phyloP scores from a whole-genome alignment of 1,140 invertebrate species.

The Eurosta solidaginis region DNA sequence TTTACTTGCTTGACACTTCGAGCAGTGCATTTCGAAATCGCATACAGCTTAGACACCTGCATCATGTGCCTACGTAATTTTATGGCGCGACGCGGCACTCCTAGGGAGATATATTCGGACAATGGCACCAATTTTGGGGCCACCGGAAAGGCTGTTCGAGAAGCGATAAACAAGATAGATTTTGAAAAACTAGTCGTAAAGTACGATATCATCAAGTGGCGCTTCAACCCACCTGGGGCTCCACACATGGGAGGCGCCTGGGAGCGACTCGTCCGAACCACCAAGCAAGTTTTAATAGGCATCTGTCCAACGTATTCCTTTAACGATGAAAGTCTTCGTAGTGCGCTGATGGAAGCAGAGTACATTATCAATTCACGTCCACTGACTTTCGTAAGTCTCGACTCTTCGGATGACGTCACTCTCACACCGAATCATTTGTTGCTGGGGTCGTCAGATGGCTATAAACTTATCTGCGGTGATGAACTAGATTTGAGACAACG shows the following conservation, averaged over 20 bases:
- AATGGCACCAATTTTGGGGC: slow-evolving; percentile 56
- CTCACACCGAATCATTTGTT: slow-evolving; percentile 35
- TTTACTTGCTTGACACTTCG: slow-evolving; percentile 56
- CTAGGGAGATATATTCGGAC: slow-evolving; percentile 49
- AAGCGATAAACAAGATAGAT: no score
- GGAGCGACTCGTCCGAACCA: no score
- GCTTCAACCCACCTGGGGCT: no score
- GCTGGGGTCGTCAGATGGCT: slow-evolving; percentile 31
- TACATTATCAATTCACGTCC: slow-evolving; percentile 1
- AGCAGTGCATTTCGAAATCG: slow-evolving; percentile 60
- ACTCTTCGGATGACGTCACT: neutral
- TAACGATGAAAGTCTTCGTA: neutral
- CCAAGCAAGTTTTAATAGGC: no score
- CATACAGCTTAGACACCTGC: slow-evolving; percentile 52
- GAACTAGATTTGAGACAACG: no score
- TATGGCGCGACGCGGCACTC: slow-evolving; percentile 51
- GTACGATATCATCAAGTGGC: no score
- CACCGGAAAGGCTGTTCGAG: no score
- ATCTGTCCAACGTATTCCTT: neutral
- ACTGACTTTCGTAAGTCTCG: neutral
- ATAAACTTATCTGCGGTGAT: neutral
- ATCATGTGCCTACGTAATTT: slow-evolving; percentile 56
- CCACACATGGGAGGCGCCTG: no score
- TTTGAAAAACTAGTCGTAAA: no score
- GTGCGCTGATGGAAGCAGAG: neutral